These are phyloP conservation scores for Drosophila kuntzei DNA, from an alignment of 2,888 invertebrate species.

Conservation along the genomic window DNA sequence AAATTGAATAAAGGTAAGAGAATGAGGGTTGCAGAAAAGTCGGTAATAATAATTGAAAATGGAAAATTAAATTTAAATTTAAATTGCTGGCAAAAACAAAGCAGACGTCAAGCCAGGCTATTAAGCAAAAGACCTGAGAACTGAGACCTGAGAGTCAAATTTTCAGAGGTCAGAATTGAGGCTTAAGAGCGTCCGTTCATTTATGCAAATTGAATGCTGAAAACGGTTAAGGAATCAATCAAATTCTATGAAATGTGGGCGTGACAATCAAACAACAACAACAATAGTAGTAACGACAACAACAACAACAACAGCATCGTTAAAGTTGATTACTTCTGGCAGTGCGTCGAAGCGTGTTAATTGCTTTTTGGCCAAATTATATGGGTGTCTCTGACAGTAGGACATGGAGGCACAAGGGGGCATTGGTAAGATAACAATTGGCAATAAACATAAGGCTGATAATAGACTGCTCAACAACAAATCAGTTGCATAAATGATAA, in stretches of 20 bases:
- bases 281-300: slow-evolving; percentile 11
- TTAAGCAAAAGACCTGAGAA: slow-evolving; percentile 4
- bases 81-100: slow-evolving; percentile 31
- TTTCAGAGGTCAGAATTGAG: neutral
- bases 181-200: slow-evolving; percentile 31
- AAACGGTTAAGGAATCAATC: slow-evolving; percentile 72
- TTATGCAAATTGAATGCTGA: slow-evolving; percentile 73
- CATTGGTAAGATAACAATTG: slow-evolving; percentile 23
- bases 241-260: slow-evolving; percentile 57
- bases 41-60: slow-evolving; percentile 75
- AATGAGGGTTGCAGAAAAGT: slow-evolving; percentile 27
- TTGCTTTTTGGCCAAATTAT: slow-evolving; percentile 56
- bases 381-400: slow-evolving; percentile 30
- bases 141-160: neutral
- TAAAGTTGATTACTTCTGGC: slow-evolving; percentile 54
- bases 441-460: slow-evolving; percentile 14
- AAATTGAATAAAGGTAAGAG: slow-evolving; percentile 67
- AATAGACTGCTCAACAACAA: slow-evolving; percentile 35
- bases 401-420: neutral
- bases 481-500: slow-evolving; percentile 1
- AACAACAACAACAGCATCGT: slow-evolving; percentile 5
- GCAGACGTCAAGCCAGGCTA: slow-evolving; percentile 37
- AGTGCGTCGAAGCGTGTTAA: slow-evolving; percentile 64
- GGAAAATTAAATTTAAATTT: slow-evolving; percentile 70
- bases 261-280: slow-evolving; percentile 37